Base-by-base conservation (phyloP, 1,140 invertebrate genomes). In the Idris sp. region DNA sequence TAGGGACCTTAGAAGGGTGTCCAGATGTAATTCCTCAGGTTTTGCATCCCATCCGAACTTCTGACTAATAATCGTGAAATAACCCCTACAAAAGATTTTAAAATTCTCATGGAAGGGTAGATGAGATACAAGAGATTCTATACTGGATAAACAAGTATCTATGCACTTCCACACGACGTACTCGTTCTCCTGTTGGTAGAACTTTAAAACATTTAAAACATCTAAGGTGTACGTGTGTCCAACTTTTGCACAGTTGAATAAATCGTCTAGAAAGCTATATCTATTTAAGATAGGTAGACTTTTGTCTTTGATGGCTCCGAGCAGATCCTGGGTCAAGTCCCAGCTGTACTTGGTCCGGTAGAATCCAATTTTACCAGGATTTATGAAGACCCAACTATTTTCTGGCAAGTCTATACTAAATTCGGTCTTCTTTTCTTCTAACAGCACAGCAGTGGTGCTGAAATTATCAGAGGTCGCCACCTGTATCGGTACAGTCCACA, bases 151-250 rank as follows among this genome's bases (percentile, higher is more conserved):
- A 19, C 53, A 51, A 4, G 92, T 93, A 9, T 91, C 90, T 62
- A 98, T 93, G 7, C 93, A 94, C 0, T 90, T 93, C 96, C 96
- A 98, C 0, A 98, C 96, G 0, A 95, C 96, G 84, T 95, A 98
- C 85, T 97, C 94, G n/a, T 92, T 92, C 85, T 98, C 96, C 68
- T 94, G 90, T 44, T 90, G 89, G 83, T 94, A 97, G 0, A 95
- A 93, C 69, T 92, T 89, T 48, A 89, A 79, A 0, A 90, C 77
- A 19, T 86, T 84, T 15, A 94, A 79, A 13, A 94, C 92, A 78
- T 97, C 93, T 0, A 92, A 91, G 9, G 95, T 95, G 18, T 92
- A 91, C 0, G 90, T 90, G 65, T 94, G 91, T 2, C 96, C 96
- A n/a, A 95, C 93, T 87, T 96, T 92, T 0, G 96, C 93, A 86